A percentile compares a stretch with the other conserved stretches of the same genome.
phyloP scores from a whole-genome alignment of 2,888 invertebrate genomes.

The Drosophila multiciliata region DNA sequence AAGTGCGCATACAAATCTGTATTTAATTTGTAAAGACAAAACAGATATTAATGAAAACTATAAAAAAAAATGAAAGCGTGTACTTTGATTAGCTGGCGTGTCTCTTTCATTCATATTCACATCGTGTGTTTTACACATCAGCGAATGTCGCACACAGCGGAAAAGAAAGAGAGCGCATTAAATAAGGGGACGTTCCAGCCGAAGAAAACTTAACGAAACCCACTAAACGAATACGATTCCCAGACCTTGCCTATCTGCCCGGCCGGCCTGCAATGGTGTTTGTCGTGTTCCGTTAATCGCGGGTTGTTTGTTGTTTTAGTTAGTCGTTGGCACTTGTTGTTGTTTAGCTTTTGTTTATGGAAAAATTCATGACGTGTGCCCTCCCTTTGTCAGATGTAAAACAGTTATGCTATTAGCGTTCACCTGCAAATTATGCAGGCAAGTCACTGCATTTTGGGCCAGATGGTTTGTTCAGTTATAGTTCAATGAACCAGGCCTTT shows the following conservation, averaged over 20 bases:
- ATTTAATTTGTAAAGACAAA: constrained; percentile 3
- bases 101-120: constrained; percentile 75
- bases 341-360: constrained; percentile 11
- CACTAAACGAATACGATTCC: constrained; percentile 5
- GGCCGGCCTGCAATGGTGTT: constrained; percentile 46
- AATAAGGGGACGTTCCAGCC: constrained; percentile 28
- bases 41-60: constrained; percentile 19
- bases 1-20: constrained; percentile 14
- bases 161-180: constrained; percentile 28
- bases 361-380: constrained; percentile 68
- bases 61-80: constrained; percentile 66
- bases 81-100: constrained; percentile 75
- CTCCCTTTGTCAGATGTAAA: constrained; percentile 6
- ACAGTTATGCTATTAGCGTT: constrained; percentile 56
- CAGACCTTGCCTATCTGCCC: constrained; percentile 47
- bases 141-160: constrained; percentile 40
- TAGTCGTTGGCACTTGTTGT: constrained; percentile 10
- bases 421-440: constrained; percentile 58
- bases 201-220: constrained; percentile 46
- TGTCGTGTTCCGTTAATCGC: constrained; percentile 54
- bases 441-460: constrained; percentile 39
- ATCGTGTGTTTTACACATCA: constrained; percentile 65
- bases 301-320: constrained; percentile 30
- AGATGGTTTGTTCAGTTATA: constrained; percentile 34
- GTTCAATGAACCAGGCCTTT: constrained; percentile 66